These are phyloP conservation scores for Chondrilla cf. caribensis DNA, from an alignment of 37 sponge, comb jelly and placozoan species.

Conservation along the genomic window DNA sequence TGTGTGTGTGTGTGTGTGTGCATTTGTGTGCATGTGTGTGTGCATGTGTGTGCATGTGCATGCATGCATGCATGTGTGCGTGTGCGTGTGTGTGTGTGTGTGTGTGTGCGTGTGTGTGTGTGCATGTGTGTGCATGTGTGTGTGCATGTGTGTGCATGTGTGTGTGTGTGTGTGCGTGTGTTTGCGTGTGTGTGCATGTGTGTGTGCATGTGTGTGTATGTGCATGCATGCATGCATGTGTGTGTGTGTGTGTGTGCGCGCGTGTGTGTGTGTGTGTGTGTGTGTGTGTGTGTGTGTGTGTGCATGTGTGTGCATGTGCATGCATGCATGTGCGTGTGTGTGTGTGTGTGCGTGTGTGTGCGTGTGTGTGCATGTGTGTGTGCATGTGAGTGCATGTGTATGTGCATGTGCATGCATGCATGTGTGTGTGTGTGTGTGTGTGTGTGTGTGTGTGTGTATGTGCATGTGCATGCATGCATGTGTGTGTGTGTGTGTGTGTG, in stretches of 20 bases:
- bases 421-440: too few relatives aligned
- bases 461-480: not conserved
- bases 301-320: too few relatives aligned
- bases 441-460: too few relatives aligned
- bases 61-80: not conserved
- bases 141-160: constrained; percentile 26
- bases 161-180: constrained; percentile 25
- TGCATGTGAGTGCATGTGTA: not conserved
- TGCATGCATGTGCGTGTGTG: too few relatives aligned
- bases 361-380: too few relatives aligned
- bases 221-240: not conserved
- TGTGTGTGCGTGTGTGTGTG: constrained; percentile 33
- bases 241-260: not conserved
- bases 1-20: not conserved
- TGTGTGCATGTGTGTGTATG: constrained; percentile 29
- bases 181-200: not conserved
- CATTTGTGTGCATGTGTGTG: not conserved
- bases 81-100: constrained; percentile 46
- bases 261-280: constrained; percentile 1
- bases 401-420: too few relatives aligned
- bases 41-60: not conserved
- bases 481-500: not conserved
- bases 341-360: too few relatives aligned
- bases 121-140: constrained; percentile 29
- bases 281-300: too few relatives aligned